A percentile compares a stretch with the other conserved stretches of the same genome.
These are phyloP conservation scores for Sinocyclocheilus grahami DNA, from an alignment of 2,113 vertebrate genomes.

Conservation along the genomic window DNA sequence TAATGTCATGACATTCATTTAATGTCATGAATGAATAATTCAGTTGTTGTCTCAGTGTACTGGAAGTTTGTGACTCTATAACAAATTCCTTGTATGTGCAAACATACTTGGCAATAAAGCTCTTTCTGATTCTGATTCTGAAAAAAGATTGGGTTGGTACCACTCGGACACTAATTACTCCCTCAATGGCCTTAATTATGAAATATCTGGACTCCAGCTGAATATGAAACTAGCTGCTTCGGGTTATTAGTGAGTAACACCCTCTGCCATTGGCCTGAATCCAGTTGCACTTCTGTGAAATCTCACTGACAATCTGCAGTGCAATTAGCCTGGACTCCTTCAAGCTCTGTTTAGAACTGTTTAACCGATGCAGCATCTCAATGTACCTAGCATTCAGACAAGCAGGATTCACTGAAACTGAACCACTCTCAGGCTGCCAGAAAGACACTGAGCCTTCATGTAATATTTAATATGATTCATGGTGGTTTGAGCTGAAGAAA, in stretches of 20 bases:
- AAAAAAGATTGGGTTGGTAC: not conserved
- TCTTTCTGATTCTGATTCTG: no score
- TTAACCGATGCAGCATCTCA: not conserved
- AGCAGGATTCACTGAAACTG: slow-evolving; percentile 10
- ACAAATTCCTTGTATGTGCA: no score
- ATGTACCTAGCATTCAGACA: not conserved
- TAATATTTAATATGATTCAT: slow-evolving; percentile 10
- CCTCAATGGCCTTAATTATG: not conserved
- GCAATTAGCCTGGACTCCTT: not conserved
- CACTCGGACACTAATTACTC: not conserved
- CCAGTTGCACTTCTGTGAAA: not conserved
- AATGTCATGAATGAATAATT: no score
- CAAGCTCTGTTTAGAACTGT: not conserved
- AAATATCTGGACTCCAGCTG: not conserved
- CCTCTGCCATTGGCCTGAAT: not conserved
- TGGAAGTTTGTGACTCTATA: no score
- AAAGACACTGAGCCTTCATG: slow-evolving; percentile 7
- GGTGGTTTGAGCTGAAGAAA: not conserved
- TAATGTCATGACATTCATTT: no score
- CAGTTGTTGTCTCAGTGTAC: no score
- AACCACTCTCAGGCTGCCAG: not conserved
- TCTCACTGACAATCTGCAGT: not conserved
- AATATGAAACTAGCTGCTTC: not conserved
- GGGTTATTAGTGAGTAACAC: not conserved
- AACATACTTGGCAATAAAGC: no score